Evolutionary conservation across 2,113 vertebrate species (phyloP).

Genomic region (Jaculus jaculus): DNA sequence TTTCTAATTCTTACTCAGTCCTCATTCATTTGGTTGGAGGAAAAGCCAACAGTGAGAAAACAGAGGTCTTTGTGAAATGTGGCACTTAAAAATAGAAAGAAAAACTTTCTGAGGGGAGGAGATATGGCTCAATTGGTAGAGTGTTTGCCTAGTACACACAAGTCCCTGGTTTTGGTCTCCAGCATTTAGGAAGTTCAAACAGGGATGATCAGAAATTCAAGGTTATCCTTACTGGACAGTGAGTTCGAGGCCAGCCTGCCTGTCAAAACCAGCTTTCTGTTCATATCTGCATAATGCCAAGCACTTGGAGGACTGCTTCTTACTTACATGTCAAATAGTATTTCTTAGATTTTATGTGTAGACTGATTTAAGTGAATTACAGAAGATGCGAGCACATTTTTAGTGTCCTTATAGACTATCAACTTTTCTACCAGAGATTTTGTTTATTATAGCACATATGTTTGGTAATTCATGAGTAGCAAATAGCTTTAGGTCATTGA

Average conservation of each 20-base stretch:
- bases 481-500: too few relatives aligned
- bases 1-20: background rate
- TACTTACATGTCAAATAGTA: slow-evolving; percentile 7
- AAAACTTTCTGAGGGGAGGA: background rate
- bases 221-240: too few relatives aligned
- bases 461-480: background rate
- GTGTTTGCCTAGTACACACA: too few relatives aligned
- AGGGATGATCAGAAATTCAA: too few relatives aligned
- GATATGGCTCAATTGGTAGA: too few relatives aligned
- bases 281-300: background rate
- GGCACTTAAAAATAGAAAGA: background rate
- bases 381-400: slow-evolving; percentile 1
- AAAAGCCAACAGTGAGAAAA: background rate
- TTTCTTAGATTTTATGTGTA: slow-evolving; percentile 30
- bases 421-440: background rate
- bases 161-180: too few relatives aligned
- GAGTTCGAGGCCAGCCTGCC: too few relatives aligned
- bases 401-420: background rate
- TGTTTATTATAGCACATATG: background rate
- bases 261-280: background rate
- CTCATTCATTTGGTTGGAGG: background rate
- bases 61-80: background rate
- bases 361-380: background rate
- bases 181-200: too few relatives aligned
- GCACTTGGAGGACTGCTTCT: background rate